Evolutionary conservation across 2,797 vertebrate genomes (phyloP), one percentile per base, ranked within the genome.

Genomic region (Semotilus atromaculatus): DNA sequence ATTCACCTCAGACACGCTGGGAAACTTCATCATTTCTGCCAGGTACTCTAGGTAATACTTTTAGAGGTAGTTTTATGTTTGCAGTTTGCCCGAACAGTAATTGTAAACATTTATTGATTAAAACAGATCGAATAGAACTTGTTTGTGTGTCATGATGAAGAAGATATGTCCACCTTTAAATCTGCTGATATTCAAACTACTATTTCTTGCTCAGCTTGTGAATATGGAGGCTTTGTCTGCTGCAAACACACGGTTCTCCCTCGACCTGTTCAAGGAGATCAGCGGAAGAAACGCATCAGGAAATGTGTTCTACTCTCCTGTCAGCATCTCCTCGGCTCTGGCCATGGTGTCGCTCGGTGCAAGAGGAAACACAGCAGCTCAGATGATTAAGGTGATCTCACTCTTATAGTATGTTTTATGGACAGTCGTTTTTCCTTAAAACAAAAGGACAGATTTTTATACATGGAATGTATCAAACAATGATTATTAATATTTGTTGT

Each of bases 261-360:
- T 98, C 29, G 89, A 90, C 29, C 88, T 98, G 68, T 89, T 97
- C n/a, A 95, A 92, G 87, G 89, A 92, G 86, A 77, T 98, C 81
- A 89, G 90, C 1, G 91, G 94, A 72, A 13, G 84, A 0, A 88
- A 92, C 77, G 86, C 75, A 1, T 81, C 81, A 0, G 81, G 60
- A 48, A 99, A 99, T 51, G 1, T 97, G 36, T 96, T 98, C 90
- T 96, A 92, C 73, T 96, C 95, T 13, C 95, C 96, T 0, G 87
- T 98, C 89, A 97, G 97, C 91, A 93, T 99, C 88, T 95, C 95
- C 21, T 97, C 96, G 21, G 94, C 96, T 45, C 90, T 99, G 92
- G 92, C 95, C 21, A 97, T 98, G 97, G 90, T 98, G 88, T 88
- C 90, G 64, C 88, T 97, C 84, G 97, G 97, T 68, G 92, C 97